Percentiles rank a stretch among this genome's conserved stretches.
These are phyloP conservation scores for Acronicta aceris DNA, from an alignment of 2,888 invertebrate genomes.

Conservation along the genomic window DNA sequence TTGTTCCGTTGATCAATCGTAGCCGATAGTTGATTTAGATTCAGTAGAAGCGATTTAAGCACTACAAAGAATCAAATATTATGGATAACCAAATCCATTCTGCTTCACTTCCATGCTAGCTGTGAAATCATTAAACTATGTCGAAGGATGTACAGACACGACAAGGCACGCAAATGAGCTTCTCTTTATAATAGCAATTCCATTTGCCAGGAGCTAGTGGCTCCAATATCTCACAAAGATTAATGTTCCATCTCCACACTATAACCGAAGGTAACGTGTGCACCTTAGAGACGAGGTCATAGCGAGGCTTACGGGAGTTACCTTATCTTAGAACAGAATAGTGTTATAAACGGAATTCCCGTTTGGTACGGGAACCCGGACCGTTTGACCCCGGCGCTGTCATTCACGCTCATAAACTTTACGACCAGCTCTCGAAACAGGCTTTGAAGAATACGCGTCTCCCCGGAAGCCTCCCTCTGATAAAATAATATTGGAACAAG, in stretches of 20 bases:
- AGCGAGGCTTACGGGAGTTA: conserved; percentile 50
- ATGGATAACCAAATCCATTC: conserved; percentile 9
- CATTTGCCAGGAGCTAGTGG: conserved; percentile 17
- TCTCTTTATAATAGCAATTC: conserved; percentile 31
- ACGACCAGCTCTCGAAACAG: conserved; percentile 64
- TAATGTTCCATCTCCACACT: conserved; percentile 49
- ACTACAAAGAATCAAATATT: conserved; percentile 5
- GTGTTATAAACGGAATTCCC: conserved; percentile 69
- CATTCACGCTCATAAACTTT: conserved; percentile 72
- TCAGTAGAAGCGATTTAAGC: too few species aligned
- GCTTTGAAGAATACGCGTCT: conserved; percentile 62
- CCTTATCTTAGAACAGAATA: conserved; percentile 62
- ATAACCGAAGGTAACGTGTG: conserved; percentile 43
- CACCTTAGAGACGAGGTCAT: conserved; percentile 44
- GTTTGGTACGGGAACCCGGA: conserved; percentile 52
- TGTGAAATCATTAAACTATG: background rate
- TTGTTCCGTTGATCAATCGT: conserved; percentile 6
- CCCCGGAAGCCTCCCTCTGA: conserved; percentile 55
- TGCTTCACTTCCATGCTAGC: background rate
- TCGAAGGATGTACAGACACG: background rate
- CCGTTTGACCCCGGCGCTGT: conserved; percentile 67
- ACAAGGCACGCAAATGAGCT: conserved; percentile 24
- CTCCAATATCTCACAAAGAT: conserved; percentile 41
- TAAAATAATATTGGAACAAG: conserved; percentile 69
- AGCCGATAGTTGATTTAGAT: conserved; percentile 8